Evolutionary conservation across 2,888 invertebrate genomes (phyloP).

Genomic region (Acrocera orbiculus): DNA sequence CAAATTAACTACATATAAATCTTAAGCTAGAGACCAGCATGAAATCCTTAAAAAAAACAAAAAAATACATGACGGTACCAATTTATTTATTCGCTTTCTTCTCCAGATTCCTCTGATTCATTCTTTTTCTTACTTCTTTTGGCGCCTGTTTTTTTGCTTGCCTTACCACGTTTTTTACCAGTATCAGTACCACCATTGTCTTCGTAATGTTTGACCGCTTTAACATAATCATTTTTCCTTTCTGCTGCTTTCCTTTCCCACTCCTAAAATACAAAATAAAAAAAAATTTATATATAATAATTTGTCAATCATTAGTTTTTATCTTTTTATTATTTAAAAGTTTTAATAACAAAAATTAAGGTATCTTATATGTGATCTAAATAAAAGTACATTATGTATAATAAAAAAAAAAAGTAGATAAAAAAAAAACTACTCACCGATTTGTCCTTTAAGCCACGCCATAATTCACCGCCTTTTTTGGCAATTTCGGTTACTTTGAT

Average conservation of each 20-base stretch:
- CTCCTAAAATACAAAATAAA: constrained; percentile 36
- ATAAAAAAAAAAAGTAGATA: not conserved
- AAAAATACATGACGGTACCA: too few relatives aligned
- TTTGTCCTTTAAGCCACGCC: constrained; percentile 81
- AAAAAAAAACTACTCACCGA: constrained; percentile 37
- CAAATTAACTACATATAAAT: too few relatives aligned
- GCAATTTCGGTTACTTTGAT: constrained; percentile 83
- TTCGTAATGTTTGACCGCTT: constrained; percentile 78
- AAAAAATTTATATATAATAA: not conserved
- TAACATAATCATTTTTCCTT: constrained; percentile 76
- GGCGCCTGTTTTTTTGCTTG: constrained; percentile 30
- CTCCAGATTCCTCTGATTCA: constrained; percentile 45
- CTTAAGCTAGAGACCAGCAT: too few relatives aligned
- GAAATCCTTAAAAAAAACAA: too few relatives aligned
- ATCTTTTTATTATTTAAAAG: not conserved
- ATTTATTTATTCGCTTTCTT: constrained; percentile 48
- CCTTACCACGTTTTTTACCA: constrained; percentile 40
- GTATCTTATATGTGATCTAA: too few relatives aligned
- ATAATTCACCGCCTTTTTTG: constrained; percentile 89
- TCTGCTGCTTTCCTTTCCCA: constrained; percentile 83
- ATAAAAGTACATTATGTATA: not conserved
- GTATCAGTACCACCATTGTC: constrained; percentile 51
- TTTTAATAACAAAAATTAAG: not conserved
- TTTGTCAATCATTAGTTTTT: too few relatives aligned
- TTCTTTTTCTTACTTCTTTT: constrained; percentile 41